These are phyloP conservation scores for Amazona vittata DNA, from an alignment of 2,113 vertebrate genomes.

Conservation along the genomic window DNA sequence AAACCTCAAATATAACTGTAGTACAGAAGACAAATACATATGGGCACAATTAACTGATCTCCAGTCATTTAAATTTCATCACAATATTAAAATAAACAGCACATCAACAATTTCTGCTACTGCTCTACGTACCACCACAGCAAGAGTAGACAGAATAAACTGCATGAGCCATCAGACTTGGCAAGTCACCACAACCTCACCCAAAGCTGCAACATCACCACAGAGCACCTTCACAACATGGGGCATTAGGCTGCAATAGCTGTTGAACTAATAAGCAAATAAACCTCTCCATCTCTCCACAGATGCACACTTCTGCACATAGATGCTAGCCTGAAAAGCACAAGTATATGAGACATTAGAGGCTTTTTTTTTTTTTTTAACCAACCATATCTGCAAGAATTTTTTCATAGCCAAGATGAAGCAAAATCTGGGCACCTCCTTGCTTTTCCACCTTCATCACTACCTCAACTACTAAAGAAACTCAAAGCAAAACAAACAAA, in stretches of 20 bases:
- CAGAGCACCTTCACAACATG: not conserved
- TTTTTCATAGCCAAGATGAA: not conserved
- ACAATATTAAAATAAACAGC: conserved; percentile 16
- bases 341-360: not conserved
- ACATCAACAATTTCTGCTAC: not conserved
- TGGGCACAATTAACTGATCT: not conserved
- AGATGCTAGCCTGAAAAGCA: not conserved
- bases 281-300: not conserved
- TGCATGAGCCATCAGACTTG: not conserved
- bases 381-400: not conserved
- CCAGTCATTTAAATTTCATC: conserved; percentile 27
- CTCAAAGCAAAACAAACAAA: not conserved
- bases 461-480: not conserved
- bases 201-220: not conserved
- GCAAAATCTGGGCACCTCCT: not conserved
- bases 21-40: not conserved
- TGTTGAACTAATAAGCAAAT: not conserved
- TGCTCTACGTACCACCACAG: not conserved
- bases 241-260: not conserved
- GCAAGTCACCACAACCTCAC: not conserved
- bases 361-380: not conserved
- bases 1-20: not conserved
- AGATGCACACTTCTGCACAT: not conserved
- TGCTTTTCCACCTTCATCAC: not conserved
- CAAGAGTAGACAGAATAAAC: not conserved